Percentiles rank a stretch among this genome's conserved stretches.
Evolutionary conservation across 2,888 invertebrate genomes (phyloP).

Genomic region (Eucera pruinosa): DNA sequence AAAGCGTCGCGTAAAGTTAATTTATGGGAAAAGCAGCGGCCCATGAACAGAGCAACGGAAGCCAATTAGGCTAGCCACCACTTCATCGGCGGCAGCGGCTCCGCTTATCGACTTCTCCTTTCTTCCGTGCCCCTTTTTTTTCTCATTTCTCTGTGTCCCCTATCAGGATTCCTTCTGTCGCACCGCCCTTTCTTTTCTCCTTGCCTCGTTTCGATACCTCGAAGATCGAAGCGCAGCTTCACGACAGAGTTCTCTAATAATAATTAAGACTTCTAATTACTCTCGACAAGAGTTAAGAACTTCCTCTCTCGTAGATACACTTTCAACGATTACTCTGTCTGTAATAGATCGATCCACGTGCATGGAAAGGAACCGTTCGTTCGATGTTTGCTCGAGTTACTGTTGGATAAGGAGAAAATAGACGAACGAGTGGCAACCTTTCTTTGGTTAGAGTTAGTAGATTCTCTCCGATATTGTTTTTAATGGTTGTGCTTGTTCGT

Average conservation of each 20-base stretch:
- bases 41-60: constrained; percentile 73
- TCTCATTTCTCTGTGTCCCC: not conserved
- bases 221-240: constrained; percentile 36
- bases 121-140: constrained; percentile 33
- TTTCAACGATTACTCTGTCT: constrained; percentile 45
- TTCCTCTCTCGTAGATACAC: constrained; percentile 46
- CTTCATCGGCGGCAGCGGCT: constrained; percentile 63
- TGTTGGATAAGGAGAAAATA: constrained; percentile 11
- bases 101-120: constrained; percentile 62
- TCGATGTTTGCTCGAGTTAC: not conserved
- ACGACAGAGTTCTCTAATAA: constrained; percentile 55
- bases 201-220: constrained; percentile 64
- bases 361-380: too few relatives aligned
- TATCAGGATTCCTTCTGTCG: constrained; percentile 65
- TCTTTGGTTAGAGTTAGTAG: not conserved
- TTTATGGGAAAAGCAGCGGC: constrained; percentile 71
- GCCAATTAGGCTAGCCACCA: constrained; percentile 76
- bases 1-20: constrained; percentile 72
- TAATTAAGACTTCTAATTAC: constrained; percentile 71
- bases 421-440: constrained; percentile 9
- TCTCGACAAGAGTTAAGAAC: constrained; percentile 41
- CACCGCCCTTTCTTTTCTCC: constrained; percentile 64
- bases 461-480: not conserved
- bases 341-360: constrained; percentile 51
- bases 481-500: not conserved